A percentile compares a stretch with the other conserved stretches of the same genome.
These are phyloP conservation scores for Cavia porcellus DNA, from an alignment of 2,113 vertebrate genomes.

Conservation along the genomic window DNA sequence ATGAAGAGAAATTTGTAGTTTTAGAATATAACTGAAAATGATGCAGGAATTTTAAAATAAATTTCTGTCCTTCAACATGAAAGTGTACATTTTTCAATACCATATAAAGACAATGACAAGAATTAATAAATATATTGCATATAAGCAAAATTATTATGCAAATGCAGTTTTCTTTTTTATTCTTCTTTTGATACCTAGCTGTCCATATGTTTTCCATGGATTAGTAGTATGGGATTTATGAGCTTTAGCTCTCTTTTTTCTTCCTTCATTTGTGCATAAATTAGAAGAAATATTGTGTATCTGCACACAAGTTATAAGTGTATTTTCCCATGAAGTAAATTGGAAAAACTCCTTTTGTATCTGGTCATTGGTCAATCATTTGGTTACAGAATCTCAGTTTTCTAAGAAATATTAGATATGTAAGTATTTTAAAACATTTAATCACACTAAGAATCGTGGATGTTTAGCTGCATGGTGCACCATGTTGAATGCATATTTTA, in stretches of 20 bases:
- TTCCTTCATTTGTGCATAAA: neutral
- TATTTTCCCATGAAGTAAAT: neutral
- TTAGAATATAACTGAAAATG: constrained; percentile 19
- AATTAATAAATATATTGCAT: neutral
- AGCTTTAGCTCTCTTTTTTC: neutral
- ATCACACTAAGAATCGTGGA: neutral
- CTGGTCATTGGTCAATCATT: neutral
- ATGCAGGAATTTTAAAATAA: neutral
- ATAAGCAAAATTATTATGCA: neutral
- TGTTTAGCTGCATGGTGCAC: neutral
- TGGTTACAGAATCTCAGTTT: neutral
- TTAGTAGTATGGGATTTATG: neutral
- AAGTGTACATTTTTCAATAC: constrained; percentile 29
- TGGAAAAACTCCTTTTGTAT: neutral
- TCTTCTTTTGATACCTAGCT: neutral
- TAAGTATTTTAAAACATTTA: neutral
- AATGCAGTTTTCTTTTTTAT: neutral
- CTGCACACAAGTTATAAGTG: neutral
- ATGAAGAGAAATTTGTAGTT: neutral
- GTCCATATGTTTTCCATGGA: neutral
- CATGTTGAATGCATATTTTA: neutral
- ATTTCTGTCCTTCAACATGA: constrained; percentile 21
- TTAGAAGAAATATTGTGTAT: neutral
- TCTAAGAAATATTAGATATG: neutral
- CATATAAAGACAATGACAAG: neutral